These are phyloP conservation scores for Pteria penguin DNA, from an alignment of 2,888 invertebrate species.

Conservation along the genomic window DNA sequence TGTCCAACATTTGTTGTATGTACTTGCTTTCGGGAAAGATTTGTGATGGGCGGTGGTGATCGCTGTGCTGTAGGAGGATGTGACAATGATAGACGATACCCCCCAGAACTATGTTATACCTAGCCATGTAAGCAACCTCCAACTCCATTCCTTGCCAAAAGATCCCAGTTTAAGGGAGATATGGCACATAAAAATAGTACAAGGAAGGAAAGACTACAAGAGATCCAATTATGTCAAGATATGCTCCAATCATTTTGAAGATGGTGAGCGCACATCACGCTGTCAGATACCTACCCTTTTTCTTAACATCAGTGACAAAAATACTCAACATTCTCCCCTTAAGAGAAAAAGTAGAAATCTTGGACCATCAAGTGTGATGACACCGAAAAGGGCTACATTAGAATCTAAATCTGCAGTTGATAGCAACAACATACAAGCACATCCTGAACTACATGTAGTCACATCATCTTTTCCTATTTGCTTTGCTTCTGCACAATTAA, in stretches of 20 bases:
- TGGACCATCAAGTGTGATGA: neutral
- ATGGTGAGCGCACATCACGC: constrained; percentile 10
- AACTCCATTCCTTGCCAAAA: neutral
- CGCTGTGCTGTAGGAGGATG: neutral
- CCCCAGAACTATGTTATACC: neutral
- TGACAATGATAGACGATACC: neutral
- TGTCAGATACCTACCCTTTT: constrained; percentile 17
- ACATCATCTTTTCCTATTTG: neutral
- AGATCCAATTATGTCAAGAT: constrained; percentile 1
- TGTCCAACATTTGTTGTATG: neutral
- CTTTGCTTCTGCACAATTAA: constrained; percentile 7
- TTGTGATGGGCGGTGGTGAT: neutral
- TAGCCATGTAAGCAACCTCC: neutral
- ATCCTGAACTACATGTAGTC: neutral
- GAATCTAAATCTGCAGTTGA: neutral
- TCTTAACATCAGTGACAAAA: constrained; percentile 18
- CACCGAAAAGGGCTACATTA: constrained; percentile 1
- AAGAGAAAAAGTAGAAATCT: neutral
- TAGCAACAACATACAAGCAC: neutral
- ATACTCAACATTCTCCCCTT: neutral
- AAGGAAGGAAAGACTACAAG: constrained; percentile 6
- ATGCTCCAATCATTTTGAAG: constrained; percentile 34
- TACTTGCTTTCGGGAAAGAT: no score
- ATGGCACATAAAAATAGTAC: neutral
- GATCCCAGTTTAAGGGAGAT: neutral